These are phyloP conservation scores for Rhysida immarginata DNA, from an alignment of 1,140 invertebrate species.

Conservation along the genomic window DNA sequence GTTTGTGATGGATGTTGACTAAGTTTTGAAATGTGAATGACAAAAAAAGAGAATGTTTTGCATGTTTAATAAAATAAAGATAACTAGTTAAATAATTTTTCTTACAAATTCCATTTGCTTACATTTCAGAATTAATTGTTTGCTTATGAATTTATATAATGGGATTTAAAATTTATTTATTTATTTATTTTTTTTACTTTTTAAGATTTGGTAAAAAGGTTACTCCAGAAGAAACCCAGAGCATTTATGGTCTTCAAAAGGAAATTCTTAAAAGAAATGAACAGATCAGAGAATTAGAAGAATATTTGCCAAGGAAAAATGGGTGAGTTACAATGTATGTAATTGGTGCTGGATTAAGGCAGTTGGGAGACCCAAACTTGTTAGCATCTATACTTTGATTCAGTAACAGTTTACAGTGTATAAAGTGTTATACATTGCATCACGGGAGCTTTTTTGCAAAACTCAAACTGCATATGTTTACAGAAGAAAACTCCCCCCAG, in stretches of 20 bases:
- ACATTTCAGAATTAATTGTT: slow-evolving; percentile 13
- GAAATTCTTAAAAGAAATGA: slow-evolving; percentile 25
- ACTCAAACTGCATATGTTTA: too few relatives aligned
- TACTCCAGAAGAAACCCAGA: slow-evolving; percentile 18
- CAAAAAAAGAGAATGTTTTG: too few relatives aligned
- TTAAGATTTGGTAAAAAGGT: slow-evolving; percentile 11
- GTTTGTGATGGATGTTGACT: too few relatives aligned
- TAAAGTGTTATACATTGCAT: too few relatives aligned
- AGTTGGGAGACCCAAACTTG: too few relatives aligned
- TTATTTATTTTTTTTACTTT: slow-evolving; percentile 6
- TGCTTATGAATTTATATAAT: slow-evolving; percentile 20
- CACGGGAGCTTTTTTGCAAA: too few relatives aligned
- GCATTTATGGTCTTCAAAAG: slow-evolving; percentile 19
- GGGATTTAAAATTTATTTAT: slow-evolving; percentile 3
- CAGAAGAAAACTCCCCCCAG: too few relatives aligned
- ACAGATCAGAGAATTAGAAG: slow-evolving; percentile 29
- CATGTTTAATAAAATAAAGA: not conserved
- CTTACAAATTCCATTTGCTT: not conserved
- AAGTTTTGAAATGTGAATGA: too few relatives aligned
- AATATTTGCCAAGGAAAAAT: slow-evolving; percentile 30
- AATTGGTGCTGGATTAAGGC: too few relatives aligned
- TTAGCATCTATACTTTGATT: too few relatives aligned
- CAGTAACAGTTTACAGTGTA: too few relatives aligned
- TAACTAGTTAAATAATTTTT: not conserved
- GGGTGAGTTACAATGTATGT: slow-evolving; percentile 13